A percentile compares a stretch with the other conserved stretches of the same genome.
Conservation (phyloP, 2,797 vertebrate species). For the Anguilla anguilla region DNA sequence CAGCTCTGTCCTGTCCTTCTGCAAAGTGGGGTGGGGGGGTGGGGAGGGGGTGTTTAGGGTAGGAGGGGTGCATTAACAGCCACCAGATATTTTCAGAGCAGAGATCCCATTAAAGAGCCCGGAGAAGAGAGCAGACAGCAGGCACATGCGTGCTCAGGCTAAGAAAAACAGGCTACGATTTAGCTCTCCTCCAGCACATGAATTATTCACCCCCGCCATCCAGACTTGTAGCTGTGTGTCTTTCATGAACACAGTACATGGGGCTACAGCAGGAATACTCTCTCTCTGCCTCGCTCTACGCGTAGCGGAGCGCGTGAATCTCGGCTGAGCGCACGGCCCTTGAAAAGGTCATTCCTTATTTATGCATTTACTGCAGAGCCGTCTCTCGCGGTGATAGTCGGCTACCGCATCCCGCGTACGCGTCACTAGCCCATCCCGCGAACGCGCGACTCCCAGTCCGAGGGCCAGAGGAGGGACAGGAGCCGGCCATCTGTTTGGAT, state of each 20-base stretch:
- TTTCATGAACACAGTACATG: constrained; percentile 63
- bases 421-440: neutral
- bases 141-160: neutral
- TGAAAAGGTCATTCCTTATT: neutral
- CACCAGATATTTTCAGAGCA: constrained; percentile 25
- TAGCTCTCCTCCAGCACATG: constrained; percentile 57
- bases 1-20: neutral
- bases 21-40: neutral
- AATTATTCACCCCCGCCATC: constrained; percentile 65
- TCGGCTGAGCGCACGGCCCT: neutral
- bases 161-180: constrained; percentile 41
- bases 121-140: constrained; percentile 21
- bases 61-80: neutral
- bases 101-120: constrained; percentile 52
- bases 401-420: neutral
- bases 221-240: constrained; percentile 60
- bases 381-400: neutral
- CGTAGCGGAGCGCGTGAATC: neutral
- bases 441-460: neutral
- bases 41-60: too few species aligned
- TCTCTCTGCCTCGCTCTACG: constrained; percentile 31
- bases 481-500: constrained; percentile 49
- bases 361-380: neutral
- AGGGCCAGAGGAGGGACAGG: constrained; percentile 38
- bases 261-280: constrained; percentile 48